Conservation (phyloP, 2,113 vertebrate species). For the Plecotus auritus region DNA sequence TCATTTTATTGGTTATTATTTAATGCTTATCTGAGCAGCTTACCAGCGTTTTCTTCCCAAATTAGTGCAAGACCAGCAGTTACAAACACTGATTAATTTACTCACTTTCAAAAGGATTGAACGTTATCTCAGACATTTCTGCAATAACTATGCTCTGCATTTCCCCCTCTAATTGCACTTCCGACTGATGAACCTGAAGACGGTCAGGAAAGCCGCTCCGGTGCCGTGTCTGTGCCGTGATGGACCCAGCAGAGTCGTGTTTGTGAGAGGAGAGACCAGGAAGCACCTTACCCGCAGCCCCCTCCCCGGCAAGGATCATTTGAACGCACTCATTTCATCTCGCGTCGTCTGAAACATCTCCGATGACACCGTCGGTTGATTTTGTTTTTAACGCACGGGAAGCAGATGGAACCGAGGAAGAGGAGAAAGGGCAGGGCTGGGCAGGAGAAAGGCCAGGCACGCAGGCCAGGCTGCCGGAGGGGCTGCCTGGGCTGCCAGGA, state of each 20-base stretch:
- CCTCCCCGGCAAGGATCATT: background rate
- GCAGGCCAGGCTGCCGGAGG: rapidly evolving
- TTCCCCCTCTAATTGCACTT: background rate
- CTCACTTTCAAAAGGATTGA: background rate
- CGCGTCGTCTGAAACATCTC: background rate
- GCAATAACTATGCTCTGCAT: background rate
- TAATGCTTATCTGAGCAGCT: background rate
- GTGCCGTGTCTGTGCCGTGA: background rate
- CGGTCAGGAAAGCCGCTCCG: background rate
- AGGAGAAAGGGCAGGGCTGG: background rate
- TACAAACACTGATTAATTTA: background rate
- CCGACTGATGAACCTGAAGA: background rate
- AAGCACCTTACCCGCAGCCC: no score
- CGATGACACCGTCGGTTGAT: background rate
- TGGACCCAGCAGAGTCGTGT: background rate
- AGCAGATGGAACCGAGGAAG: background rate
- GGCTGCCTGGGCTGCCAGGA: background rate
- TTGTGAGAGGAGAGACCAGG: background rate
- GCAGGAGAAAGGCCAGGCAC: background rate
- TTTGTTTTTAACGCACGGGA: background rate
- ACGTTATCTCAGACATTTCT: background rate
- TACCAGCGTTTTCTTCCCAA: background rate
- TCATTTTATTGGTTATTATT: background rate
- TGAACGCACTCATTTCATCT: background rate
- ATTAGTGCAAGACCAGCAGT: background rate